Evolutionary conservation across 92 coral and sea anemone genomes (phyloP).

Genomic region (Zoanthus sociatus): DNA sequence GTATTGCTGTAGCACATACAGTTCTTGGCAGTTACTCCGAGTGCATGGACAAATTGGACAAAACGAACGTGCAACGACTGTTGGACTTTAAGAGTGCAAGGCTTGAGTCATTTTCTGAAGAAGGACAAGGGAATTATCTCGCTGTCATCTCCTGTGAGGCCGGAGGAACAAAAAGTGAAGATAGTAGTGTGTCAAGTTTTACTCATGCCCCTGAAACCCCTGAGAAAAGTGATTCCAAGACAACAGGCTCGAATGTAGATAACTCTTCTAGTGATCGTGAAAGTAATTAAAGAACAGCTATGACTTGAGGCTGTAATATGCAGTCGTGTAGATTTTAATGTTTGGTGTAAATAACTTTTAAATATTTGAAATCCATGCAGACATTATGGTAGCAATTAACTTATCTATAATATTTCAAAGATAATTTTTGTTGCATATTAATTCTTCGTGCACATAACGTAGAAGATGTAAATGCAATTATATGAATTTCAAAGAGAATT

Average conservation of each 20-base stretch:
- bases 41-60: slow-evolving; percentile 82
- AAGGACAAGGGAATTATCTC: slow-evolving; percentile 45
- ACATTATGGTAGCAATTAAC: neutral
- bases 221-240: neutral
- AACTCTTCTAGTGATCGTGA: slow-evolving; percentile 68
- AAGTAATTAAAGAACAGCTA: slow-evolving; percentile 31
- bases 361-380: neutral
- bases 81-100: slow-evolving; percentile 92
- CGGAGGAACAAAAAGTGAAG: slow-evolving; percentile 44
- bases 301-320: neutral
- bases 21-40: slow-evolving; percentile 80
- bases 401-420: neutral
- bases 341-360: neutral
- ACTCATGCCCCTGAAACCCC: slow-evolving; percentile 46
- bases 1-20: slow-evolving; percentile 88
- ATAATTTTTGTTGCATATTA: neutral
- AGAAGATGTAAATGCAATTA: too few relatives aligned
- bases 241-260: slow-evolving; percentile 29
- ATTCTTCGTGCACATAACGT: too few relatives aligned
- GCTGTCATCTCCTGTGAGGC: slow-evolving; percentile 28
- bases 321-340: neutral
- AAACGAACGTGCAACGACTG: slow-evolving; percentile 74
- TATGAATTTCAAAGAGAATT: too few relatives aligned
- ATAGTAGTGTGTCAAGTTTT: slow-evolving; percentile 60
- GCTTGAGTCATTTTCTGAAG: slow-evolving; percentile 77